Base-by-base conservation (phyloP, 2,113 vertebrate genomes). In the Erythrolamprus reginae region DNA sequence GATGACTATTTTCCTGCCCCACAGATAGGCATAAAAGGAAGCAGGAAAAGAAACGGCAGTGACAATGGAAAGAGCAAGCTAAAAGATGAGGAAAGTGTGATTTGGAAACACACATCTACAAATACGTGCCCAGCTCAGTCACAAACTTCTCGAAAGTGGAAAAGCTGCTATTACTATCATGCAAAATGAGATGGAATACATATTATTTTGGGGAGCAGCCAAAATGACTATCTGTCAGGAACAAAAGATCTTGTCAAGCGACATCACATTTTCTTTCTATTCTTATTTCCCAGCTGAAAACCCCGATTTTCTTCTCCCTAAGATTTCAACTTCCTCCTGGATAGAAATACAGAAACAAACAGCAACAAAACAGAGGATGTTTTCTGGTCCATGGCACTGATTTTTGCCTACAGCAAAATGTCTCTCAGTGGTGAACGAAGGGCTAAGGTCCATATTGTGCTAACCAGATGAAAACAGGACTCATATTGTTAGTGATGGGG, bases 171-270 rank as follows among this genome's bases (percentile, higher is more conserved):
- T 89, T 23, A 26, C 42, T 0, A 0, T 56, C 86, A 89, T 58
- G 86, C 24, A 82, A 53, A 56, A 23, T 53, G 38, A 45, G 12
- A 4, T 5, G 52, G 17, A 83, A 10, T 38, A 83, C 55, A 61
- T 24, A 15, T 91, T 83, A 92, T 93, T 94, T 95, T 94, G 86
- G 92, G 90, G 3, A 21, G 91, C 85, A 91, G n/a, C 90, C 87
- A 94, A 94, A 96, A 91, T 86, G 91, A 93, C 86, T 87, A 84
- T 86, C 65, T 53, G 24, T 84, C 70, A 85, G 53, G 90, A 91
- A n/a, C 91, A 84, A n/a, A n/a, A 92, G 24, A 84, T 53, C 12
- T 85, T 93, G 89, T 89, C 85, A 91, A 51, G 89, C 26, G 77
- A 47, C 38, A 87, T 89, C 82, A 89, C 53, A 94, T 93, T 86